A percentile compares a stretch with the other conserved stretches of the same genome.
Conservation (phyloP, 2,113 vertebrate species). For the Rattus norvegicus region DNA sequence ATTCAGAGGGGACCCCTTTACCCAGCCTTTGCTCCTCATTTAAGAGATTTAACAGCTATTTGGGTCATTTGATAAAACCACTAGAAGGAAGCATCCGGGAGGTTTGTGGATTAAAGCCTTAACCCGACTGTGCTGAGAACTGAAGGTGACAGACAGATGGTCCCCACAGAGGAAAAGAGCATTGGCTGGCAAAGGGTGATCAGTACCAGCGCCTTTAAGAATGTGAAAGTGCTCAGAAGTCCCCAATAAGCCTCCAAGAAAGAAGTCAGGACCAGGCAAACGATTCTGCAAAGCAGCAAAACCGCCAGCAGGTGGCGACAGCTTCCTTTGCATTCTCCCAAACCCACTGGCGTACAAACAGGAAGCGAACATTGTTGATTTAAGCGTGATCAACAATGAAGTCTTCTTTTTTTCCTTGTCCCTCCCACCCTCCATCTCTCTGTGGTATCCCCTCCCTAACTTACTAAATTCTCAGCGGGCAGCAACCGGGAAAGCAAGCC, state of each 20-base stretch:
- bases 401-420: constrained; percentile 2
- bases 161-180: not conserved
- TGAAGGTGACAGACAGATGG: not conserved
- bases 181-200: not conserved
- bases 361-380: constrained; percentile 11
- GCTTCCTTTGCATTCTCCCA: constrained; percentile 68
- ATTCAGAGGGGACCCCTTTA: not conserved
- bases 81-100: not conserved
- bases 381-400: not conserved
- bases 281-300: not conserved
- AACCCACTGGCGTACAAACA: not conserved
- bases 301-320: constrained; percentile 85
- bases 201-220: not conserved
- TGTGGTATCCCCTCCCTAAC: not conserved
- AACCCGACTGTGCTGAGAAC: not conserved
- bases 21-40: not conserved
- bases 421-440: not conserved
- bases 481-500: constrained; percentile 25
- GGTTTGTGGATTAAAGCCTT: not conserved
- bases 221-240: not conserved
- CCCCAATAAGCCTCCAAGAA: not conserved
- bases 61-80: not conserved
- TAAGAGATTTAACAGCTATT: not conserved
- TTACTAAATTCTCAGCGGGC: constrained; percentile 25
- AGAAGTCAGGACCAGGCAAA: not conserved